These are phyloP conservation scores for Octomys mimax DNA, from an alignment of 2,797 vertebrate genomes.

Conservation along the genomic window DNA sequence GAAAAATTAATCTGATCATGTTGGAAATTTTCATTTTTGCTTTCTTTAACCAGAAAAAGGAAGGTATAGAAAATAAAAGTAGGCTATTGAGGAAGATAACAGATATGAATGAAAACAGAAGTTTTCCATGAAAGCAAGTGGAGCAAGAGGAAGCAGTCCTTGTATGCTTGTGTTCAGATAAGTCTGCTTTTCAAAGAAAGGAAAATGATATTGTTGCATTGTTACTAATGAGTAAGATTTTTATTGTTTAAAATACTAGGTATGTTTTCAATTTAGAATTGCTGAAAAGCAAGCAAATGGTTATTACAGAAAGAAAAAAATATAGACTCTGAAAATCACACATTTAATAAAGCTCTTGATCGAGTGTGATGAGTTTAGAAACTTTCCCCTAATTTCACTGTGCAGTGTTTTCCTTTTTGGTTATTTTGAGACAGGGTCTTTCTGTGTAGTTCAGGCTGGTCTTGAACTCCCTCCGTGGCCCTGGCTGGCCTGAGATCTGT, in stretches of 20 bases:
- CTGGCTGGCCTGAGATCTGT: not conserved
- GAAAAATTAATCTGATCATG: not conserved
- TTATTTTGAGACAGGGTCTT: not conserved
- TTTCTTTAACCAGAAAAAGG: not conserved
- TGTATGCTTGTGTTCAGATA: not conserved
- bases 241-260: not conserved
- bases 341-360: not conserved
- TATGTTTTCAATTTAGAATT: slow-evolving; percentile 19
- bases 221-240: not conserved
- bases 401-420: not conserved
- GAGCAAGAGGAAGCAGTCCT: not conserved
- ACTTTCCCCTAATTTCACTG: not conserved
- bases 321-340: not conserved
- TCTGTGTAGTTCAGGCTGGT: not conserved
- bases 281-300: slow-evolving; percentile 7
- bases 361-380: not conserved
- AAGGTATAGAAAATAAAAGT: not conserved
- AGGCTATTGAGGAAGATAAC: not conserved
- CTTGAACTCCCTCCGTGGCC: not conserved
- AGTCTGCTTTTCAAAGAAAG: slow-evolving; percentile 27
- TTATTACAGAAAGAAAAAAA: slow-evolving; percentile 29
- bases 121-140: not conserved
- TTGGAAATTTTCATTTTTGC: not conserved
- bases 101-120: not conserved
- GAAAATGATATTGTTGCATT: not conserved